Evolutionary conservation across 2,113 vertebrate genomes (phyloP), one percentile per base, ranked within the genome.

Genomic region (Mohoua ochrocephala): DNA sequence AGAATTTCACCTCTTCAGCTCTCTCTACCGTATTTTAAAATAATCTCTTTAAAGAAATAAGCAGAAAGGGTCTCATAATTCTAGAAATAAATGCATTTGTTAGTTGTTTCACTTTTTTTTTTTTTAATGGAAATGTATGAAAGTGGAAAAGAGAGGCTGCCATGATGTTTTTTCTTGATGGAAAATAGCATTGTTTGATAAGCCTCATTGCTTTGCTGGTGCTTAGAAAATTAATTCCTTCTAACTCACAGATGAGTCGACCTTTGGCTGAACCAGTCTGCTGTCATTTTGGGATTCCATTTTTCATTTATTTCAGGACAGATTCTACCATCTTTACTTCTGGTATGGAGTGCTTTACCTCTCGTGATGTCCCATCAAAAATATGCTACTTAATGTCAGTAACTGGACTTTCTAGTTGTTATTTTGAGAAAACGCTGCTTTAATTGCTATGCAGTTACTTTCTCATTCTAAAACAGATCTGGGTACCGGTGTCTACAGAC

Each of bases 191-290:
- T 81, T 94, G 78, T 84, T 92, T 96, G 92, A 90, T 81, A 94
- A 95, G 82, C 85, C 85, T 96, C 93, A 88, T 81, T 94, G 90
- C 87, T 94, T 81, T 94, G 39, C 65, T 94, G 83, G 76, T 96
- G 88, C 52, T 91, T 94, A 52, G 87, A 93, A 94, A 94, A 96
- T 92, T 84, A 94, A 95, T 94, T 93, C 76, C 71, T 96, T 88
- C 87, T 87, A 81, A 91, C 79, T 93, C 85, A 86, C 56, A 90
- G 83, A 94, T 94, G 67, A 94, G 64, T 67, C 93, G 92, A 95
- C 93, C 96, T 95, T 93, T 95, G 95, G 85, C 93, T 96, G 93
- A 96, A 94, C 95, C 75, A 93, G 47, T 75, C 63, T 88, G 50
- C 75, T 96, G 59, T 86, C 85, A 90, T 88, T 93, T 90, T 60